Conservation (phyloP, 2,797 vertebrate species). For the Cyprinella venusta region DNA sequence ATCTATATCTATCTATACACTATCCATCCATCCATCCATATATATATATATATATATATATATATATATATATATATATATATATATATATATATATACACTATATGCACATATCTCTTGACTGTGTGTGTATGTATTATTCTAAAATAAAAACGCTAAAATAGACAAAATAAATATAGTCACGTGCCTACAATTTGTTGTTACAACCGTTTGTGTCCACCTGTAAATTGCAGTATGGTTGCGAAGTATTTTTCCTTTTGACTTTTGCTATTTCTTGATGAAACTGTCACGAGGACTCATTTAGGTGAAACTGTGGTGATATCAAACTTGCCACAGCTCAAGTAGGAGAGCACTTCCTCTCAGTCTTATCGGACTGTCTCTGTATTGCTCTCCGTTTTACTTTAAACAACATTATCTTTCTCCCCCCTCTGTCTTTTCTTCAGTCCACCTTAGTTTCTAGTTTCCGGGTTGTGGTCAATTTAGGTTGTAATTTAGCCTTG, state of each 20-base stretch:
- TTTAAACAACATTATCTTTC: conserved; percentile 42
- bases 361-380: conserved; percentile 34
- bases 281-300: conserved; percentile 14
- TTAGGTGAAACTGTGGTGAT: conserved; percentile 26
- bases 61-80: background rate
- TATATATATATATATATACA: too few relatives aligned
- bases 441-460: conserved; percentile 50
- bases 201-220: background rate
- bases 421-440: conserved; percentile 1
- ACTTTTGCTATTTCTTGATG: background rate
- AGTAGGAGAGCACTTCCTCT: conserved; percentile 36
- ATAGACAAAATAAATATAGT: background rate
- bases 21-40: too few relatives aligned
- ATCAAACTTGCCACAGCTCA: conserved; percentile 39
- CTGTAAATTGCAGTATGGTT: background rate
- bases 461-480: conserved; percentile 62
- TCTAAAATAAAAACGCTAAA: background rate
- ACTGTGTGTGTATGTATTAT: too few relatives aligned
- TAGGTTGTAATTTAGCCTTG: conserved; percentile 57
- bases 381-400: conserved; percentile 42
- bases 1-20: too few relatives aligned
- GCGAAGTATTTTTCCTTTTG: background rate
- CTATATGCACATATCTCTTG: too few relatives aligned
- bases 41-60: too few relatives aligned
- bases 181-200: background rate